These are phyloP conservation scores for Semnopithecus entellus DNA, from an alignment of 2,113 vertebrate genomes.

Conservation along the genomic window DNA sequence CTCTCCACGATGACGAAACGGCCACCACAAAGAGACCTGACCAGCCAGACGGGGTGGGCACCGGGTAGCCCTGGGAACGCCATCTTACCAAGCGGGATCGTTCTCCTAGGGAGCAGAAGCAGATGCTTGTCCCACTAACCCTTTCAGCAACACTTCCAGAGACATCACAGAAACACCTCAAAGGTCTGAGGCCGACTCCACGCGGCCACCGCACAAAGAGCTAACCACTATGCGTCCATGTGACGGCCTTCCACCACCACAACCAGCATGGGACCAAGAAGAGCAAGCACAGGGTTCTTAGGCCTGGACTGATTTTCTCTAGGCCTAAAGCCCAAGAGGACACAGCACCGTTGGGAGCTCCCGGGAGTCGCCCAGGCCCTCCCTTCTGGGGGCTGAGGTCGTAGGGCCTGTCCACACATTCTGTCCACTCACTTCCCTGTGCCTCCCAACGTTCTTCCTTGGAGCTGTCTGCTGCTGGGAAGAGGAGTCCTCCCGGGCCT, in stretches of 20 bases:
- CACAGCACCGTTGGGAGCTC: not conserved
- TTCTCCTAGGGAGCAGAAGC: no score
- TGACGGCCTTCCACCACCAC: not conserved
- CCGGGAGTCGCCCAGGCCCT: not conserved
- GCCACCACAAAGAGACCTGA: not conserved
- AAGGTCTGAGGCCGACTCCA: not conserved
- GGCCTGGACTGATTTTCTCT: not conserved
- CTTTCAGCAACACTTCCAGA: not conserved
- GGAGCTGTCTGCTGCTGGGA: not conserved
- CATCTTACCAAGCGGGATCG: not conserved
- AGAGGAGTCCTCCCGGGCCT: not conserved
- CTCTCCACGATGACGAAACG: fast-evolving
- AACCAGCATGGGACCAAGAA: fast-evolving
- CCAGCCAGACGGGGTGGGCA: not conserved
- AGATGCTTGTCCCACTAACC: no score
- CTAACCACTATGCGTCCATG: no score
- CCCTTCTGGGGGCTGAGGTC: not conserved
- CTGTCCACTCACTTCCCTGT: not conserved
- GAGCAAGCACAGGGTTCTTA: not conserved
- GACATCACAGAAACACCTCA: no score
- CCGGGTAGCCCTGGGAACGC: not conserved
- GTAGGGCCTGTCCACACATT: no score
- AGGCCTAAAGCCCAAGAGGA: not conserved
- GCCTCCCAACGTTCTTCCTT: not conserved
- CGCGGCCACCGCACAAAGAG: not conserved